phyloP scores from a whole-genome alignment of 1,140 invertebrate species.

The Lepidotrigona ventralis region DNA sequence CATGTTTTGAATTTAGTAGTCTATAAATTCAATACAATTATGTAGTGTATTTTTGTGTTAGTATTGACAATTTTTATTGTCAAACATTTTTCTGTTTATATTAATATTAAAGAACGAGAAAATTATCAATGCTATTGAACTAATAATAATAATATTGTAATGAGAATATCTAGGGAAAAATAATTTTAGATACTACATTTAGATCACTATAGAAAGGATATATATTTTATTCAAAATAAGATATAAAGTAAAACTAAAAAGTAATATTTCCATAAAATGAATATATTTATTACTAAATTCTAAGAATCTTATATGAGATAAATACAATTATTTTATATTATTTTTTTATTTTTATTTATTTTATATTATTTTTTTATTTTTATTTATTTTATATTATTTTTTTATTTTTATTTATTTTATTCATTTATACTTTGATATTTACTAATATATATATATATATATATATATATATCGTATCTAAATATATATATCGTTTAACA shows the following conservation, averaged over 20 bases:
- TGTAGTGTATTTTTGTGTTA: background rate
- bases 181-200: background rate
- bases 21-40: conserved; percentile 5
- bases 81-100: background rate
- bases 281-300: background rate
- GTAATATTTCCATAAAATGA: background rate
- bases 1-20: background rate
- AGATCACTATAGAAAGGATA: background rate
- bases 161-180: background rate
- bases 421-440: too few relatives aligned
- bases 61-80: background rate
- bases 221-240: background rate
- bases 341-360: too few relatives aligned
- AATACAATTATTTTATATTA: background rate
- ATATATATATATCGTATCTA: too few relatives aligned
- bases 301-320: background rate
- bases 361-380: too few relatives aligned
- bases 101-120: background rate
- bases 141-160: background rate
- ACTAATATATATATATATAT: too few relatives aligned
- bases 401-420: too few relatives aligned
- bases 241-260: background rate
- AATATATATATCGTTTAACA: background rate
- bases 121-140: background rate
- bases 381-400: too few relatives aligned